Evolutionary conservation across 2,888 invertebrate species (phyloP).

Genomic region (Heliothis peltigera): DNA sequence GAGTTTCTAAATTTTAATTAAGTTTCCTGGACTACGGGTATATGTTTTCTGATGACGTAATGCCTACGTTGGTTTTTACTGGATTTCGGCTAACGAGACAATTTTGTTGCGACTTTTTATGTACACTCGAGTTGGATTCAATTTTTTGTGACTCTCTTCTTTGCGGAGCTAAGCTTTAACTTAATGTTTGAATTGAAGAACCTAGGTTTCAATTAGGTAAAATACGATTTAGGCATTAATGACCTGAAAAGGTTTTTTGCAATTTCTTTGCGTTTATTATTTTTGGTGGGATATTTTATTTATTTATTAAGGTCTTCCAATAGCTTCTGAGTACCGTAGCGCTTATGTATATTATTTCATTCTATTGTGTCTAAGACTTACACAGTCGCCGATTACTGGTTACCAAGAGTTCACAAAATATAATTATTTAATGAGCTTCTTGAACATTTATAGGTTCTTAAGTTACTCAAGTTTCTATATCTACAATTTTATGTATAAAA

Average conservation of each 20-base stretch:
- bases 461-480: too few relatives aligned
- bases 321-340: too few relatives aligned
- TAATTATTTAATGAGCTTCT: too few relatives aligned
- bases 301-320: too few relatives aligned
- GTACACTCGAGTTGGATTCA: conserved; percentile 2
- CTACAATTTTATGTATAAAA: too few relatives aligned
- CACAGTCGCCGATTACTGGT: too few relatives aligned
- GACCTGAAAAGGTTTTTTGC: not conserved
- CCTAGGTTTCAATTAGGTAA: not conserved
- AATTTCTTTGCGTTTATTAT: not conserved
- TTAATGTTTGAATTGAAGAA: not conserved
- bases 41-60: conserved; percentile 26
- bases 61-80: conserved; percentile 16
- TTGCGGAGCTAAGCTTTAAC: not conserved
- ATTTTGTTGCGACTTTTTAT: conserved; percentile 14
- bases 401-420: too few relatives aligned
- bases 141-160: not conserved
- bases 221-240: not conserved
- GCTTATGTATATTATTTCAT: too few relatives aligned
- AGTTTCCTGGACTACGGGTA: not conserved
- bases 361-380: too few relatives aligned
- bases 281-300: not conserved
- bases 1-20: conserved; percentile 41
- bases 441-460: too few relatives aligned
- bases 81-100: conserved; percentile 14